Conservation (phyloP, 2,113 vertebrate genomes). For the Aix galericulata region DNA sequence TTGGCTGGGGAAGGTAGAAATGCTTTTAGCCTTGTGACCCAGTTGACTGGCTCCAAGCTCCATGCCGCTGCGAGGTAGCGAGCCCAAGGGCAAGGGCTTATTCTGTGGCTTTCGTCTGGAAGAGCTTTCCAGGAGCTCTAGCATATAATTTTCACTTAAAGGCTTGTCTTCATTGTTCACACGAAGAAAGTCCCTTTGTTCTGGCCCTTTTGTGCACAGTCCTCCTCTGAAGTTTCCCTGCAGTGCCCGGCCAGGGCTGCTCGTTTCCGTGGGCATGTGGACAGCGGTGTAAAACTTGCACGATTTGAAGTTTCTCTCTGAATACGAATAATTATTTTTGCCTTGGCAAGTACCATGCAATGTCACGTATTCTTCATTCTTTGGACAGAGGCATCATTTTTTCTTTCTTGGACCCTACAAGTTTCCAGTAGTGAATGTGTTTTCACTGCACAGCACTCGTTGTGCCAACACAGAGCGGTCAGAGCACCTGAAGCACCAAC, state of each 20-base stretch:
- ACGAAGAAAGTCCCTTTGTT: not conserved
- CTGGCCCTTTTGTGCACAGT: not conserved
- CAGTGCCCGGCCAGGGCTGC: not conserved
- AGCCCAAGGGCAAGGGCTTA: conserved; percentile 24
- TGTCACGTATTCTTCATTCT: not conserved
- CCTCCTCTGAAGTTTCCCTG: not conserved
- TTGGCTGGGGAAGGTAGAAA: conserved; percentile 65
- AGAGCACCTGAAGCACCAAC: not conserved
- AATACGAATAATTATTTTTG: not conserved
- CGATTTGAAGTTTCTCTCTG: not conserved
- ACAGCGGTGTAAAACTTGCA: not conserved
- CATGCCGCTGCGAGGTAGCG: not conserved
- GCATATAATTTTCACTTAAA: conserved; percentile 2
- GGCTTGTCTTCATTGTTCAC: not conserved
- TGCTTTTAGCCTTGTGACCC: conserved; percentile 62
- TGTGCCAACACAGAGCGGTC: not conserved
- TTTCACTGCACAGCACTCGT: not conserved
- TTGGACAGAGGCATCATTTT: not conserved
- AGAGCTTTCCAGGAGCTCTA: conserved; percentile 38
- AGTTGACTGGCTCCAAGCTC: conserved; percentile 54
- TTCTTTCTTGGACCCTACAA: not conserved
- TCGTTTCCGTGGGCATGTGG: not conserved
- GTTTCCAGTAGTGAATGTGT: not conserved
- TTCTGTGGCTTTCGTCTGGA: not conserved
- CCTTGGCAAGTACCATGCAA: fast-evolving